These are phyloP conservation scores for Acronicta psi DNA, from an alignment of 2,888 invertebrate genomes.

Conservation along the genomic window DNA sequence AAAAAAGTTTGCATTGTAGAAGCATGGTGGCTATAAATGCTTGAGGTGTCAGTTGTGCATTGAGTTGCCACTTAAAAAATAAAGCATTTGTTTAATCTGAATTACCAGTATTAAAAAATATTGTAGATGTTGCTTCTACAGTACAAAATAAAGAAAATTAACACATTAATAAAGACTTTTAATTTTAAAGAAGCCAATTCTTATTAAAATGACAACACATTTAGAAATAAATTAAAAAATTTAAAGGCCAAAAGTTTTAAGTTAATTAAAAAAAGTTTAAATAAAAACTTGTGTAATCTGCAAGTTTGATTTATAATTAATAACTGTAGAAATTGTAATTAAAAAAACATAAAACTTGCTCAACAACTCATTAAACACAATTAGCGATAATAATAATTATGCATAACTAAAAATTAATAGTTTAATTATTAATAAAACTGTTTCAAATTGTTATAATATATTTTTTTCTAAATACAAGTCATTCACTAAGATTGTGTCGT, in stretches of 20 bases:
- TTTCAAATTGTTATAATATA: too few relatives aligned
- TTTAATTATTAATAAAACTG: too few relatives aligned
- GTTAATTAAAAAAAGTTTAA: slow-evolving; percentile 13
- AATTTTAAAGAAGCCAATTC: slow-evolving; percentile 33
- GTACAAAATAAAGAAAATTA: slow-evolving; percentile 37
- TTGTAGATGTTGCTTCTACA: slow-evolving; percentile 29
- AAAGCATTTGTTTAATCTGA: too few relatives aligned
- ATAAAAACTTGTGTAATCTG: neutral
- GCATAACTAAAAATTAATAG: too few relatives aligned
- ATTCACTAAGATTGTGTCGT: too few relatives aligned
- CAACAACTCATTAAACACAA: neutral
- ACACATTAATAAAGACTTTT: slow-evolving; percentile 21
- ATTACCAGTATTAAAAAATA: neutral
- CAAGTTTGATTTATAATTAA: slow-evolving; percentile 4
- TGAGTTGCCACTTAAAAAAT: neutral
- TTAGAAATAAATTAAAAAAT: slow-evolving; percentile 15
- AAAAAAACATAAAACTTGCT: too few relatives aligned
- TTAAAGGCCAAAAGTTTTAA: neutral
- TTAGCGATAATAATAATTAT: neutral
- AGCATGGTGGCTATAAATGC: slow-evolving; percentile 23
- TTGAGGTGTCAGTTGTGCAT: neutral
- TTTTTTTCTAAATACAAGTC: too few relatives aligned
- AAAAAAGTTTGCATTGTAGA: slow-evolving; percentile 35
- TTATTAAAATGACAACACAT: slow-evolving; percentile 43
- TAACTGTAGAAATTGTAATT: slow-evolving; percentile 3